Evolutionary conservation across 2,797 vertebrate species (phyloP).

Genomic region (Salmo trutta): DNA sequence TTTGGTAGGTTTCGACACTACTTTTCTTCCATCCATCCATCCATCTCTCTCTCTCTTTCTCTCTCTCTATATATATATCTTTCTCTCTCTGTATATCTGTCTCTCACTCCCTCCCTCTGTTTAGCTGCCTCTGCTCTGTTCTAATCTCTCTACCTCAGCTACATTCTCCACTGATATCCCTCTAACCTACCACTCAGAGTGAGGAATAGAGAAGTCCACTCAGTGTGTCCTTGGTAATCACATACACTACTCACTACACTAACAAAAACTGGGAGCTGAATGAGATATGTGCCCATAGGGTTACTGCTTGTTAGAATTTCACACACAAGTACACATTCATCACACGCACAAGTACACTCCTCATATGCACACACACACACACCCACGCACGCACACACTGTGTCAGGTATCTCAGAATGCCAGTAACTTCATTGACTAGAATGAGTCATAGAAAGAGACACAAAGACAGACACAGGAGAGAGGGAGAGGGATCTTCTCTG

Average conservation of each 20-base stretch:
- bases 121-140: no score
- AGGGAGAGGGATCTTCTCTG: no score
- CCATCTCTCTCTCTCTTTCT: no score
- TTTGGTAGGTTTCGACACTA: no score
- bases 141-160: neutral
- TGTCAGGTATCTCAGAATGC: constrained; percentile 19
- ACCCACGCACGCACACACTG: neutral
- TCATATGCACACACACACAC: constrained; percentile 6
- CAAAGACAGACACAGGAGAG: neutral
- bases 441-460: constrained; percentile 21
- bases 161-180: neutral
- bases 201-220: constrained; percentile 10
- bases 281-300: constrained; percentile 16
- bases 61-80: no score
- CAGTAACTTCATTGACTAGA: constrained; percentile 34
- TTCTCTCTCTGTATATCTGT: no score
- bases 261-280: constrained; percentile 29
- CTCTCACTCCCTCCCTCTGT: no score
- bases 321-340: neutral
- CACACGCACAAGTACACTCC: neutral
- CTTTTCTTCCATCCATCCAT: no score
- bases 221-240: constrained; percentile 25
- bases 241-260: constrained; percentile 16
- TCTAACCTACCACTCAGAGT: neutral
- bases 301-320: constrained; percentile 5